Percentiles rank a stretch among this genome's conserved stretches.
Evolutionary conservation across 2,888 invertebrate species (phyloP).

Genomic region (Erannis defoliaria): DNA sequence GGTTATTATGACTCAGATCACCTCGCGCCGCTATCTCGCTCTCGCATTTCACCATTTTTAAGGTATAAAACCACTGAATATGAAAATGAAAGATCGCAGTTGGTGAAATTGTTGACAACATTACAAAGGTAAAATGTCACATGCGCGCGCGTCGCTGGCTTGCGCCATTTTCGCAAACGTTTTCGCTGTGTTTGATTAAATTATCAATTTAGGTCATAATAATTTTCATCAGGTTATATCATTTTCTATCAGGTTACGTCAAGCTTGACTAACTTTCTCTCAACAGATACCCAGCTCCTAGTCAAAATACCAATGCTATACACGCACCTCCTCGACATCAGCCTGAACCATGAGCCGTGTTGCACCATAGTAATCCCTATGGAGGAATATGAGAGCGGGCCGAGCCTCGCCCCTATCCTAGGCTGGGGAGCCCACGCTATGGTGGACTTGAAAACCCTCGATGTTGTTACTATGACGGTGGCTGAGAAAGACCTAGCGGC

Average conservation of each 20-base stretch:
- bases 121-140: too few species aligned
- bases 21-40: too few species aligned
- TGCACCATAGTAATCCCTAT: constrained; percentile 91
- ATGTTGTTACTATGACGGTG: constrained; percentile 89
- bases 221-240: too few species aligned
- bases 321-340: constrained; percentile 94
- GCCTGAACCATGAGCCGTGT: constrained; percentile 93
- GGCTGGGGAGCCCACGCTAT: constrained; percentile 84
- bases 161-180: too few species aligned
- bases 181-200: too few species aligned
- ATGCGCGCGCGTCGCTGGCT: too few species aligned
- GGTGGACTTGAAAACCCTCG: constrained; percentile 90
- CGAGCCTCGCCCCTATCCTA: constrained; percentile 89
- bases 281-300: constrained; percentile 91
- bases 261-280: constrained; percentile 21
- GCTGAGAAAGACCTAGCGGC: constrained; percentile 89
- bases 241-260: too few species aligned
- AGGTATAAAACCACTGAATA: too few species aligned
- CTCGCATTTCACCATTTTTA: too few species aligned
- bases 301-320: constrained; percentile 94
- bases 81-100: too few species aligned
- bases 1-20: too few species aligned
- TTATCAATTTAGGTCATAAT: too few species aligned
- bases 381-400: constrained; percentile 84
- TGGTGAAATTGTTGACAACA: neutral